Percentiles rank a stretch among this genome's conserved stretches.
These are phyloP conservation scores for Margaritifera margaritifera DNA, from an alignment of 2,888 invertebrate genomes.

Conservation along the genomic window DNA sequence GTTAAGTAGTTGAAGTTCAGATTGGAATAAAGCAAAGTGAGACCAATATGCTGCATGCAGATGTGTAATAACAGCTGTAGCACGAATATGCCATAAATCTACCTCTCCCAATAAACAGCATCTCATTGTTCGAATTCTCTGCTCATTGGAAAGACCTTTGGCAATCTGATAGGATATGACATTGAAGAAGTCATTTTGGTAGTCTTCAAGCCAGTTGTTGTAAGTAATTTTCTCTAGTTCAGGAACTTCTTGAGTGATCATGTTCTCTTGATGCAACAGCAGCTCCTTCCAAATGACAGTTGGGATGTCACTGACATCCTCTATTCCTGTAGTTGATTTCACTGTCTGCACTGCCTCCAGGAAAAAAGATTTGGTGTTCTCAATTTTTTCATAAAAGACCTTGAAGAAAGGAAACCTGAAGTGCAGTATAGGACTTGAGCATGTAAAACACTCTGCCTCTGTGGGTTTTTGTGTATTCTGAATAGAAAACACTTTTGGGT, in stretches of 20 bases:
- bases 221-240: constrained; percentile 13
- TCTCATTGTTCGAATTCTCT: background rate
- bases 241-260: constrained; percentile 14
- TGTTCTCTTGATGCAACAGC: constrained; percentile 21
- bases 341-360: constrained; percentile 20
- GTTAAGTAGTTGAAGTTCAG: constrained; percentile 16
- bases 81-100: background rate
- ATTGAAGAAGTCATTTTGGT: constrained; percentile 29
- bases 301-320: constrained; percentile 33
- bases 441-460: constrained; percentile 44
- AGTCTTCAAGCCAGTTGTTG: constrained; percentile 13
- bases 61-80: background rate
- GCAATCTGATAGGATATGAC: constrained; percentile 8
- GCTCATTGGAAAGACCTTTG: background rate
- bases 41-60: constrained; percentile 21
- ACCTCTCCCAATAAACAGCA: constrained; percentile 13
- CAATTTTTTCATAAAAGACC: constrained; percentile 21
- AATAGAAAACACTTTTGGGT: constrained; percentile 19
- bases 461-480: constrained; percentile 17
- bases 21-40: constrained; percentile 1
- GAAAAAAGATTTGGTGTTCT: constrained; percentile 32
- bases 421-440: constrained; percentile 14
- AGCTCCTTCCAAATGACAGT: constrained; percentile 24
- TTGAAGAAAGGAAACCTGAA: constrained; percentile 35
- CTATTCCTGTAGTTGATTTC: constrained; percentile 29